Base-by-base conservation (phyloP, 2,888 invertebrate genomes). In the Eilema griseolum region DNA sequence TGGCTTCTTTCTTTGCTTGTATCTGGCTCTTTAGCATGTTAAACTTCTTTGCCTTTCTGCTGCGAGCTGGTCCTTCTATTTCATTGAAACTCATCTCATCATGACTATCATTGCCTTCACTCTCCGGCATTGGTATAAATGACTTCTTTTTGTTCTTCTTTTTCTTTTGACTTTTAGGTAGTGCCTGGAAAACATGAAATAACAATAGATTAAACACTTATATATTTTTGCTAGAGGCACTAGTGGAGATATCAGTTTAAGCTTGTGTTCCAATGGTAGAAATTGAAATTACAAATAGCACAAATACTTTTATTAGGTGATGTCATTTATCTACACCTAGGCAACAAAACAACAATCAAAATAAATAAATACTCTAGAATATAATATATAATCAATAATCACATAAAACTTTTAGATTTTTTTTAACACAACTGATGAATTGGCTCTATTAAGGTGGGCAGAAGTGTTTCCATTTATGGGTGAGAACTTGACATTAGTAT, bases 41-140 rank as follows among this genome's bases (percentile, higher is more conserved):
- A 78, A 94, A 94, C 80, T 95, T 95, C 81, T 94, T 95, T 28
- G 93, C 92, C 77, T 92, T 94, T 71, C 95, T 88, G 77, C 94
- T 93, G 57, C 95, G 89, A 11, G 94, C 85, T 2, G 95, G 95
- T 0, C 95, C 95, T 80, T 95, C 95, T 71, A 94, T 95, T 88
- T 95, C 95, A 82, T 94, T 95, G 74, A 94, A 95, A 75, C 95
- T 95, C 95, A 95, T 95, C 77, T 95, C 95, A 76, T 95, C 95
- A 77, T 95, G 95, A 74, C 95, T 95, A 73, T 95, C 95, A 82
- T 95, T 95, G 52, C 95, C 95, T 76, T 95, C 95, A 83, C 95
- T 95, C 77, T 95, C 95, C 28, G 95, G 89, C 94, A 95, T 94
- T 61, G 94, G 92, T 69, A 94, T 89, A 70, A 94, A 94, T 41